Base-by-base conservation (phyloP, 2,888 invertebrate genomes). In the Gortyna flavago region DNA sequence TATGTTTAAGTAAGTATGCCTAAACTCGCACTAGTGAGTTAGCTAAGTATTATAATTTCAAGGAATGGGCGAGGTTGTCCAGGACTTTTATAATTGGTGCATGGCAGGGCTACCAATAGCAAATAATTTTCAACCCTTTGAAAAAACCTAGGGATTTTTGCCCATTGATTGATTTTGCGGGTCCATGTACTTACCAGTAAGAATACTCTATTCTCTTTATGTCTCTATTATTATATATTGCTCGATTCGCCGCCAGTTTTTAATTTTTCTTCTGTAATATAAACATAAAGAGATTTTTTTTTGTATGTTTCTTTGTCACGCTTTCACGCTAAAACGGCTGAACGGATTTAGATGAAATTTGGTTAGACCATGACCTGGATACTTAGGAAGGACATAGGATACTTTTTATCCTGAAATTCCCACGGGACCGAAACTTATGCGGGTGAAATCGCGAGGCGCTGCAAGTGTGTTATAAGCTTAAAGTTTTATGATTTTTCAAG, bases 401-500 rank as follows among this genome's bases (percentile, higher is more conserved):
- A 51, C 25, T 51, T 25, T 25, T 21, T 0, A 54, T 54, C 9
- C 25, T 0, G 25, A 54, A 3, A 25, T 0, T 8, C 25, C 1
- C 54, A 54, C 25, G 25, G 2, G 9, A 54, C 25, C 9, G 25
- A 54, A 9, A 54, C 3, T 54, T 4, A 25, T 11, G 54, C n/a
- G n/a, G n/a, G 13, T n/a, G 54, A 5, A 57, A 57, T 13, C 54
- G 54, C n/a, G 5, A 1, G 5, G 11, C n/a, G 11, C 11, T 2
- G 25, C n/a, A 5, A 54, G 25, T 29, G 48, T 32, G 64, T n/a
- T 51, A 66, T 59, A 51, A 71, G 38, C 38, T 69, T 76, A 32
- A 83, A 84, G 48, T 71, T 78, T 78, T 86, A 84, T 65, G 61
- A 64, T 68, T 54, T 83, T 84, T 62, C 79, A 65, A 86, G 80